Evolutionary conservation across 2,797 vertebrate species (phyloP), one percentile per base, ranked within the genome.

Genomic region (Enteromius paludinosus): DNA sequence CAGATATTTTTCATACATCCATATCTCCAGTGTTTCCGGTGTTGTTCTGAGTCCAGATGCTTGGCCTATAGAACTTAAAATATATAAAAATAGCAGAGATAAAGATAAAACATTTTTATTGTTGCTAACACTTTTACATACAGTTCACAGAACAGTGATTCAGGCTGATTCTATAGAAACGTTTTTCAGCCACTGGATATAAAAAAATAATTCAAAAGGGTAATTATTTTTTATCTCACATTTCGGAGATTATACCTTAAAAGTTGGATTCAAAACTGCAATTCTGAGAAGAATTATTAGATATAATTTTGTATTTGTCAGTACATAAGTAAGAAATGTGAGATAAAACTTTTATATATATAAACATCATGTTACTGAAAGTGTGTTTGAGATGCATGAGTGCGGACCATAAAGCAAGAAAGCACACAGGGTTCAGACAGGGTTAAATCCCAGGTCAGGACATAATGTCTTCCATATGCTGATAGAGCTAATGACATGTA

Each of bases 401-500:
- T 43, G 49, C 20, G 23, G 33, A 79, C 49, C 35, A 65, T 65
- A 81, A 81, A 81, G 5, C n/a, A 49, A 17, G 35, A 52, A 73
- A 41, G 30, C 20, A 64, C 59, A 64, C 14, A 66, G 52, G 49
- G 61, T 74, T 84, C 62, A 70, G 61, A 65, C 25, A 52, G 66
- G 85, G 82, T 87, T 83, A 83, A 83, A 73, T 56, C 47, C 76
- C 78, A 82, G 71, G 82, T 86, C 85, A 83, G 65, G 33, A 35
- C 25, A 18, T 87, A 89, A 87, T 86, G 83, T 49, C 43, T 87
- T 86, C 83, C 88, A 87, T 80, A 71, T 77, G 77, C 45, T 43
- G 78, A 73, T 75, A 35, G 66, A 77, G 45, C 10, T 72, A 72
- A 79, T 82, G 78, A 56, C 72, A 68, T 79, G 82, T 66, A 64